These are phyloP conservation scores for Lonchura striata DNA, from an alignment of 2,113 vertebrate genomes.

Conservation along the genomic window DNA sequence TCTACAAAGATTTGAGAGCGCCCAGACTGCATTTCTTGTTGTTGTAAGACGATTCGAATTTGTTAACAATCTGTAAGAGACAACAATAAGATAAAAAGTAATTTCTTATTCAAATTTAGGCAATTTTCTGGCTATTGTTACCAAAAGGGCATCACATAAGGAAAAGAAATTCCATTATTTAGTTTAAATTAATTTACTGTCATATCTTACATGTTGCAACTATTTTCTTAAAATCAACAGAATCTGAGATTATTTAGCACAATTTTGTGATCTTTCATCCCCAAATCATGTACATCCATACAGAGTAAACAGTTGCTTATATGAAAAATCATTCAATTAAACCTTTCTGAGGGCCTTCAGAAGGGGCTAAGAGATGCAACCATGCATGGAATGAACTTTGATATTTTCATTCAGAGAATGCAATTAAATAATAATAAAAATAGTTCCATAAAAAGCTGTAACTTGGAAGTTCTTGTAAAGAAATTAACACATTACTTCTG, in stretches of 20 bases:
- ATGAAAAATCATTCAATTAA: neutral
- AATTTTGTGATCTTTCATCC: neutral
- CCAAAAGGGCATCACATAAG: neutral
- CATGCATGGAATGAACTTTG: neutral
- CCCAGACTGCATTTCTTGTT: slow-evolving; percentile 92
- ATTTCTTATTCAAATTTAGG: neutral
- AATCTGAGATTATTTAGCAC: neutral
- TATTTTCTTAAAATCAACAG: neutral
- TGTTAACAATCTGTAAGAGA: slow-evolving; percentile 79
- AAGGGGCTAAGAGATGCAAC: neutral
- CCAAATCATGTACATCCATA: neutral
- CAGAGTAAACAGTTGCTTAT: neutral
- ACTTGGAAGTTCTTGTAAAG: neutral
- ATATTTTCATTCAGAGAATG: neutral
- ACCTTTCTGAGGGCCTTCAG: neutral
- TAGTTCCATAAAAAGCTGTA: neutral
- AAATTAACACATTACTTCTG: neutral
- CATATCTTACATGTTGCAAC: neutral
- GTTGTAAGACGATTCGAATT: slow-evolving; percentile 90
- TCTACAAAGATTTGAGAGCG: slow-evolving; percentile 90
- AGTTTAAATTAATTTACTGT: neutral
- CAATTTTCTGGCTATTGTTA: neutral
- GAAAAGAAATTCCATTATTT: neutral
- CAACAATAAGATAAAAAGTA: neutral
- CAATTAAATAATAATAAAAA: neutral